Evolutionary conservation across 1,140 invertebrate genomes (phyloP).

Genomic region (Caligus rogercresseyi): DNA sequence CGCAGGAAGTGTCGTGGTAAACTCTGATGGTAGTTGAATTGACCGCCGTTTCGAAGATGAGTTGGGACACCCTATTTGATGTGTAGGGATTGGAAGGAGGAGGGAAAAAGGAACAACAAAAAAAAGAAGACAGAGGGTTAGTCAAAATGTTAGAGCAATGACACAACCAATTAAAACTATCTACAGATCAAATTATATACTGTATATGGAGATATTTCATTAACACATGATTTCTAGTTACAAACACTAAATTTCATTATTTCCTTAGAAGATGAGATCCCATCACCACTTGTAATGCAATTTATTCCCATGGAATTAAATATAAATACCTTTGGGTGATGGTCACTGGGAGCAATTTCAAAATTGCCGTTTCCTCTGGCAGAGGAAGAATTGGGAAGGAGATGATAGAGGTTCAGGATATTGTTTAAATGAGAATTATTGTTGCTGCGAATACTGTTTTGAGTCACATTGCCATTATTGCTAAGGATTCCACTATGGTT

Average conservation of each 20-base stretch:
- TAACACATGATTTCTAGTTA: too few species aligned
- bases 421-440: neutral
- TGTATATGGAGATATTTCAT: too few species aligned
- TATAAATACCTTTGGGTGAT: neutral
- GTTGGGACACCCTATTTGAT: neutral
- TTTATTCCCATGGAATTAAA: neutral
- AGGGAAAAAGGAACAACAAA: neutral
- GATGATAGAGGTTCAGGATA: neutral
- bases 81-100: neutral
- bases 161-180: too few species aligned
- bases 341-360: neutral
- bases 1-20: constrained; percentile 6
- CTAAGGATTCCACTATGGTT: neutral
- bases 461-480: neutral
- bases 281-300: neutral
- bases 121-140: neutral
- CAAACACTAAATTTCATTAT: too few species aligned
- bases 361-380: neutral
- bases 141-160: too few species aligned
- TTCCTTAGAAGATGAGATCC: neutral
- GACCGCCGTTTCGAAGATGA: neutral
- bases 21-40: constrained; percentile 8
- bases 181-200: too few species aligned
- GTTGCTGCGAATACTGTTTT: neutral
- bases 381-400: neutral